Evolutionary conservation across 2,797 vertebrate species (phyloP).

Genomic region (Pangasius krempfi): DNA sequence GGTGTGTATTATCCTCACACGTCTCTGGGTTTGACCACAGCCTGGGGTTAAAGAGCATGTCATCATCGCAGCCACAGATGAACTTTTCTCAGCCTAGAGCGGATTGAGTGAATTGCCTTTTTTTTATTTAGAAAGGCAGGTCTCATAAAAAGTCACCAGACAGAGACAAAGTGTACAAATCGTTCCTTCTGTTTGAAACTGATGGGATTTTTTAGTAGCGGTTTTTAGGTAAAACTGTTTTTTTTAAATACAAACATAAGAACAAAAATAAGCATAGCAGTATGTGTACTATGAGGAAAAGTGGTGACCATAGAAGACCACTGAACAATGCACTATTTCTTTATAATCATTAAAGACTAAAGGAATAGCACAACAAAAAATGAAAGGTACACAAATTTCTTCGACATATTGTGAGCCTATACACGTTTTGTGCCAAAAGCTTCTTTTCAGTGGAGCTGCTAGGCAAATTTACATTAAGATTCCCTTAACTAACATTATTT

Average conservation of each 20-base stretch:
- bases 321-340: not conserved
- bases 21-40: conserved; percentile 36
- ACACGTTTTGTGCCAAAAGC: not conserved
- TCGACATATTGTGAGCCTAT: not conserved
- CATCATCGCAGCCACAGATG: conserved; percentile 13
- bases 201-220: not conserved
- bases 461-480: not conserved
- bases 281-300: not conserved
- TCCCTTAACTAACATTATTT: not conserved
- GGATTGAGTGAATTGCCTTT: not conserved
- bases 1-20: conserved; percentile 52
- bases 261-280: not conserved
- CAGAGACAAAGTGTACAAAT: not conserved
- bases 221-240: not conserved
- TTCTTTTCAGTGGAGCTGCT: not conserved
- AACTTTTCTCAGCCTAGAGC: conserved; percentile 17
- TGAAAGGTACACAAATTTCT: not conserved
- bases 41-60: conserved; percentile 23
- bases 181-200: not conserved
- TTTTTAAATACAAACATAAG: not conserved
- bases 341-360: not conserved
- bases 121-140: not conserved
- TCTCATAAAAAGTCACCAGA: conserved; percentile 15
- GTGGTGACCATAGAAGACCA: not conserved
- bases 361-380: not conserved